Percentiles rank a stretch among this genome's conserved stretches.
Evolutionary conservation across 2,888 invertebrate genomes (phyloP).

Genomic region (Parnassius smintheus): DNA sequence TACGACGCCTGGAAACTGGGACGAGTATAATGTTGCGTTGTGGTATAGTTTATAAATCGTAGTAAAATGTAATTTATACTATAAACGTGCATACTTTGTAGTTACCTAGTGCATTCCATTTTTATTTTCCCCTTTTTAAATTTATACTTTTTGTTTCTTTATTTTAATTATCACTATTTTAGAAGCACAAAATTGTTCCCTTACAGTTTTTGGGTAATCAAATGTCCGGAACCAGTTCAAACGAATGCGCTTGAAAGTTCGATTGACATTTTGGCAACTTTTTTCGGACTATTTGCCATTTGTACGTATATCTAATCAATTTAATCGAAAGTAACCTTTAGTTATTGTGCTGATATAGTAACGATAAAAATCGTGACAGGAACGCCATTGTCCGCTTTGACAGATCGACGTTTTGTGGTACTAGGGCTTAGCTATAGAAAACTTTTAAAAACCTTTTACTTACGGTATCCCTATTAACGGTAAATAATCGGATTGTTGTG

Average conservation of each 20-base stretch:
- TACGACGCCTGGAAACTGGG: conserved; percentile 24
- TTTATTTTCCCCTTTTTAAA: no score
- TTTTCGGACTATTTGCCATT: no score
- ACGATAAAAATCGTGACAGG: background rate
- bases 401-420: conserved; percentile 42
- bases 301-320: no score
- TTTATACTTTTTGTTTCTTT: no score
- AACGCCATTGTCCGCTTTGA: conserved; percentile 29
- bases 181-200: background rate
- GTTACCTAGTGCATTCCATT: no score
- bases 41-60: background rate
- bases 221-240: conserved; percentile 5
- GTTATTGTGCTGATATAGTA: background rate
- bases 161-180: no score
- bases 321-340: background rate
- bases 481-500: conserved; percentile 66
- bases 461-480: conserved; percentile 69
- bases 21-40: conserved; percentile 20
- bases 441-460: conserved; percentile 28
- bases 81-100: no score
- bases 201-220: conserved; percentile 26
- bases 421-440: conserved; percentile 12
- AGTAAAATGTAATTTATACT: background rate
- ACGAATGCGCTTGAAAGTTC: background rate
- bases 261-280: background rate